Conservation (phyloP, 1,140 invertebrate species). For the Chironomus striatipennis region DNA sequence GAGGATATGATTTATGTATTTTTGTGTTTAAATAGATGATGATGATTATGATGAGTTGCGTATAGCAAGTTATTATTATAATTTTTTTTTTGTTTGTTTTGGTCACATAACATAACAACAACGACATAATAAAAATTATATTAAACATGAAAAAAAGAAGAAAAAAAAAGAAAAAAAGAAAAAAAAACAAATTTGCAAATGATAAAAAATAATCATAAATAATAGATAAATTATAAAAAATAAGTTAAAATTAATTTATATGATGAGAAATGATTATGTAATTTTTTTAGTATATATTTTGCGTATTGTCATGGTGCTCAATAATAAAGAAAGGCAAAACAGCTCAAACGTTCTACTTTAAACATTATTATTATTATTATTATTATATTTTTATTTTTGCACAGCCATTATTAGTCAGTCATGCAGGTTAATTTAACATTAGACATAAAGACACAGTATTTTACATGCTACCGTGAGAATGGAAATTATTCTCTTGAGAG, state of each 20-base stretch:
- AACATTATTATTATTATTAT: no score
- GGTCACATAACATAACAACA: not conserved
- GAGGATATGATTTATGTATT: constrained; percentile 1
- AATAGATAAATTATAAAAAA: not conserved
- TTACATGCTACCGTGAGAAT: no score
- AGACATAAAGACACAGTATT: no score
- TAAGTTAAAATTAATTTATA: not conserved
- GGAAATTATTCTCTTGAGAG: no score
- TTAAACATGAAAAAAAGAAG: not conserved
- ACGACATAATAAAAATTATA: not conserved
- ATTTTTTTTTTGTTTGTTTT: not conserved
- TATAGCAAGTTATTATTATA: not conserved
- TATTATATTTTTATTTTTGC: no score
- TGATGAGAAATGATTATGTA: constrained; percentile 4
- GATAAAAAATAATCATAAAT: not conserved
- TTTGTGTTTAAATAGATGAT: not conserved
- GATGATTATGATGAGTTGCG: not conserved
- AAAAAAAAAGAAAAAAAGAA: not conserved
- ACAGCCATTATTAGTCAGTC: no score
- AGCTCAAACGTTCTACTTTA: not conserved
- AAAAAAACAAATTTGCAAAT: not conserved
- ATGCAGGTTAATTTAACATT: no score
- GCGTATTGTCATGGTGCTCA: not conserved
- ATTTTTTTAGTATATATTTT: not conserved
- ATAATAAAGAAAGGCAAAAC: not conserved